Evolutionary conservation across 1,140 invertebrate genomes (phyloP).

Genomic region (Heterodera carotae): DNA sequence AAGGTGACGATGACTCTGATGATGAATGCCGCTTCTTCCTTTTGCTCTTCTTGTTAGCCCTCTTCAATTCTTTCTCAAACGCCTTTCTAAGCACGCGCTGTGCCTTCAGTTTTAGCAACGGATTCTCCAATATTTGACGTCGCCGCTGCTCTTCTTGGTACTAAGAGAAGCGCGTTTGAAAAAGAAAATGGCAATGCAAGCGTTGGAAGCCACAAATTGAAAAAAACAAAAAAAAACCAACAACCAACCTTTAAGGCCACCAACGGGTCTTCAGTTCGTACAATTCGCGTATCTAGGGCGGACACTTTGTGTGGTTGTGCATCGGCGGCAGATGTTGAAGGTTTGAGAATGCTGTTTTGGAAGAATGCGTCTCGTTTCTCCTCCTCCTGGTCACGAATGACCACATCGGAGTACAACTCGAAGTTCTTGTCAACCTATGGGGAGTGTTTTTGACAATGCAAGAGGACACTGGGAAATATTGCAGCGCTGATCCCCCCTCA

Average conservation of each 20-base stretch:
- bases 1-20: slow-evolving; percentile 16
- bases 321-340: background rate
- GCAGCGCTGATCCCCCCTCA: too few species aligned
- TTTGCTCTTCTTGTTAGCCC: slow-evolving; percentile 40
- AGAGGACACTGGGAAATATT: too few species aligned
- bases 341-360: slow-evolving; percentile 19
- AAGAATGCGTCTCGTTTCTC: slow-evolving; percentile 34
- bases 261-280: slow-evolving; percentile 50
- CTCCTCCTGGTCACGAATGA: slow-evolving; percentile 47
- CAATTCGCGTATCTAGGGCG: slow-evolving; percentile 39
- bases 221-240: slow-evolving; percentile 4
- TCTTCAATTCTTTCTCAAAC: slow-evolving; percentile 49
- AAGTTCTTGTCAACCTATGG: slow-evolving; percentile 57
- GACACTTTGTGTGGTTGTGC: slow-evolving; percentile 31
- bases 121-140: slow-evolving; percentile 47
- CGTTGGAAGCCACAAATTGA: slow-evolving; percentile 6
- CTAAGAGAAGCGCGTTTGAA: slow-evolving; percentile 1
- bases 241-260: slow-evolving; percentile 53
- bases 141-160: slow-evolving; percentile 49
- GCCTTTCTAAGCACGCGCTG: slow-evolving; percentile 41
- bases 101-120: slow-evolving; percentile 44
- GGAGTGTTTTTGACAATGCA: slow-evolving; percentile 9
- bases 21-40: slow-evolving; percentile 41
- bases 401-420: slow-evolving; percentile 52
- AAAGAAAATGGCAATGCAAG: too few species aligned